Evolutionary conservation across 2,797 vertebrate genomes (phyloP).

Genomic region (Myotis planiceps): DNA sequence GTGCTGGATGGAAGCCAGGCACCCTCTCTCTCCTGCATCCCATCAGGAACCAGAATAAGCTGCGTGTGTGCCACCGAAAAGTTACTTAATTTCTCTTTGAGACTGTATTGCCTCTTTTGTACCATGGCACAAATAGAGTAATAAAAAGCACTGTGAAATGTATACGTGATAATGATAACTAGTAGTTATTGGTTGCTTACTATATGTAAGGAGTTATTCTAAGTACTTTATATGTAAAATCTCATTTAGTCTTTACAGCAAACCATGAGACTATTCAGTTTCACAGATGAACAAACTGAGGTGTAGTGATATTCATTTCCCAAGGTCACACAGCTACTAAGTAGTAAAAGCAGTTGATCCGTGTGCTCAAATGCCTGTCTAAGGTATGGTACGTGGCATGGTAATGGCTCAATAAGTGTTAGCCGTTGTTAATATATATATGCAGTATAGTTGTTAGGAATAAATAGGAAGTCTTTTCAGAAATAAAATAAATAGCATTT

Average conservation of each 20-base stretch:
- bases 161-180: background rate
- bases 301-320: background rate
- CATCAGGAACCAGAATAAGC: background rate
- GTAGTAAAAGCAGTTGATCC: background rate
- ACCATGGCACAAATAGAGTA: background rate
- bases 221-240: background rate
- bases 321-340: background rate
- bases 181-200: background rate
- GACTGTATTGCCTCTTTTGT: background rate
- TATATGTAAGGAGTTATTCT: background rate
- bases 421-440: background rate
- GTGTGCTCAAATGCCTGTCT: background rate
- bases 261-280: background rate
- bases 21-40: background rate
- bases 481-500: background rate
- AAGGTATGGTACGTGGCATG: background rate
- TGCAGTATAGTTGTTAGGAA: background rate
- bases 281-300: constrained; percentile 14
- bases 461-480: background rate
- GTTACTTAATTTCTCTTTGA: background rate
- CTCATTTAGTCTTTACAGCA: background rate
- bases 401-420: background rate
- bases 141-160: background rate
- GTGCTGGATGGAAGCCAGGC: background rate
- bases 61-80: background rate